Evolutionary conservation across 2,113 vertebrate species (phyloP).

Genomic region (Dasyprocta punctata): DNA sequence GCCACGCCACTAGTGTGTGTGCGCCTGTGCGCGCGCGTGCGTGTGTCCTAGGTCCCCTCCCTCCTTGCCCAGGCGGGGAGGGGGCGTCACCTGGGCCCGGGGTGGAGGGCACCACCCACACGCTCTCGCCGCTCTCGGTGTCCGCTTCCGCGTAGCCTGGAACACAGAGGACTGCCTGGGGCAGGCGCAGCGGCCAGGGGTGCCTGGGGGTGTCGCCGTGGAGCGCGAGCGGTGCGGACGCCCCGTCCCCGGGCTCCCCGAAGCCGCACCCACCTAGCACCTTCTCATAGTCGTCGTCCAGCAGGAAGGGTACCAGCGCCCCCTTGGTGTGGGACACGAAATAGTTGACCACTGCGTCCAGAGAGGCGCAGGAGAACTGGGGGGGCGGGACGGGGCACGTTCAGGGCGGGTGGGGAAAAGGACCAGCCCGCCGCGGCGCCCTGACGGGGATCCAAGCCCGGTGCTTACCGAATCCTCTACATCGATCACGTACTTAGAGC

Average conservation of each 20-base stretch:
- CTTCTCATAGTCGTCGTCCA: conserved; percentile 87
- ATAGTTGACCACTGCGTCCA: conserved; percentile 85
- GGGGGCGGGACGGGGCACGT: background rate
- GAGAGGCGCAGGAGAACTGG: conserved; percentile 87
- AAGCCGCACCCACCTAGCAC: conserved; percentile 85
- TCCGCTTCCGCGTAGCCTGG: conserved; percentile 85
- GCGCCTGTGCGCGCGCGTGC: background rate
- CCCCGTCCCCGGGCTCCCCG: too few relatives aligned
- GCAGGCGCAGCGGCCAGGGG: background rate
- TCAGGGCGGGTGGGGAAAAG: background rate
- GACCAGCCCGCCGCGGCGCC: background rate
- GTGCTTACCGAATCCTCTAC: conserved; percentile 89
- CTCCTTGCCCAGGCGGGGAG: background rate
- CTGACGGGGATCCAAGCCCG: background rate
- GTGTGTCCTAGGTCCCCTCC: background rate
- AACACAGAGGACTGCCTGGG: conserved; percentile 35
- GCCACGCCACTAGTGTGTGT: fast-evolving
- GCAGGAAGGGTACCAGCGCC: conserved; percentile 84
- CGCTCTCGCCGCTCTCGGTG: conserved; percentile 87
- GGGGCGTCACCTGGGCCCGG: conserved; percentile 45
- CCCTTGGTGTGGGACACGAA: conserved; percentile 85
- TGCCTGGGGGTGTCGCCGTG: background rate
- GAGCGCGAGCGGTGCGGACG: background rate
- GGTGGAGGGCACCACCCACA: background rate
- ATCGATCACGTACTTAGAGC: conserved; percentile 85